Conservation (phyloP, 2,888 invertebrate genomes). For the Nomada lathburiana region DNA sequence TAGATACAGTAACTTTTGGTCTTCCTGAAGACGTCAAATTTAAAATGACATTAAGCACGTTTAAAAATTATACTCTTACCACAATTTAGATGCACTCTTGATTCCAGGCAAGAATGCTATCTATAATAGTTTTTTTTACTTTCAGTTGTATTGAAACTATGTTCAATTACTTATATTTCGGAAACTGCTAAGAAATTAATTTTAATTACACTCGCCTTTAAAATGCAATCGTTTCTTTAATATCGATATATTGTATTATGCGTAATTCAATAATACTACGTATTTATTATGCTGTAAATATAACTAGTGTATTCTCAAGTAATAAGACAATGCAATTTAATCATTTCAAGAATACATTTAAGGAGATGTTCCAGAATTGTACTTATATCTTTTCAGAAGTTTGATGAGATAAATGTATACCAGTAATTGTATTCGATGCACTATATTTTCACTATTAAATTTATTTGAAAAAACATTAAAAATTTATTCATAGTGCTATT, state of each 20-base stretch:
- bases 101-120: too few species aligned
- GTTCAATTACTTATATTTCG: background rate
- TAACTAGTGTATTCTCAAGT: background rate
- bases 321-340: background rate
- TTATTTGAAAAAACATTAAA: too few species aligned
- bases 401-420: too few species aligned
- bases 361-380: too few species aligned
- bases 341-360: background rate
- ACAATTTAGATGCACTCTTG: too few species aligned
- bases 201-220: background rate
- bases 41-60: slow-evolving; percentile 6
- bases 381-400: too few species aligned
- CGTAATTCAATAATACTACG: slow-evolving; percentile 14
- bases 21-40: background rate
- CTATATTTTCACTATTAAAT: too few species aligned
- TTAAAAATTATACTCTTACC: background rate
- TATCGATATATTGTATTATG: slow-evolving; percentile 3
- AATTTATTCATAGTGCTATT: too few species aligned
- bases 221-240: background rate
- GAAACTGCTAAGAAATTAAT: background rate
- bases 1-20: slow-evolving; percentile 22
- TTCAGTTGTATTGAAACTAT: too few species aligned
- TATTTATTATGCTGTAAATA: slow-evolving; percentile 4
- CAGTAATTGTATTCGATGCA: too few species aligned
- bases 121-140: too few species aligned